phyloP scores from a whole-genome alignment of 1,140 invertebrate genomes.

The Hyles euphorbiae region DNA sequence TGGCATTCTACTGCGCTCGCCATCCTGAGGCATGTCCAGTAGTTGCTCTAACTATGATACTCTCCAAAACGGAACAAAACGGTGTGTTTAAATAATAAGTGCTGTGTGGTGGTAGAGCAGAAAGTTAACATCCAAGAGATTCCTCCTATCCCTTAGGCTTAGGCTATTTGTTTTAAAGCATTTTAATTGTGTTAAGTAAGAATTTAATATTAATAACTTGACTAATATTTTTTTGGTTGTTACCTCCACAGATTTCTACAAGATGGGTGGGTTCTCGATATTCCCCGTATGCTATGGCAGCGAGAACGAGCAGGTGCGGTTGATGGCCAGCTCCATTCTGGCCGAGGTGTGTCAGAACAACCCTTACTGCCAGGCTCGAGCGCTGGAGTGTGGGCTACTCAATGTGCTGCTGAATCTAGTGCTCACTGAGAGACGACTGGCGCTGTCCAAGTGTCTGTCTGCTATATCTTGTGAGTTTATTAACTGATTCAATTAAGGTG shows the following conservation, averaged over 20 bases:
- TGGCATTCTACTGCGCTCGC: no score
- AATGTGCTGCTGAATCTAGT: conserved; percentile 80
- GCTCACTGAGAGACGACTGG: conserved; percentile 77
- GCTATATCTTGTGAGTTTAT: conserved; percentile 83
- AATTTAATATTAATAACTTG: neutral
- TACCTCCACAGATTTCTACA: conserved; percentile 89
- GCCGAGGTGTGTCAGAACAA: conserved; percentile 88
- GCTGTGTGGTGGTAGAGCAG: no score
- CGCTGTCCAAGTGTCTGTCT: conserved; percentile 82
- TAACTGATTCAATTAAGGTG: no score
- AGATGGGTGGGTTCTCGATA: conserved; percentile 85
- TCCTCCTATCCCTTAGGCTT: no score
- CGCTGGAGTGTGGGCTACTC: conserved; percentile 79
- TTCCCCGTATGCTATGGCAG: conserved; percentile 81
- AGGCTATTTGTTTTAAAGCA: no score
- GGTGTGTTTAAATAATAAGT: no score
- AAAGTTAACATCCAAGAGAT: no score
- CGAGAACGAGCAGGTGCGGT: conserved; percentile 77
- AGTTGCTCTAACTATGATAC: no score
- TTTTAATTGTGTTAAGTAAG: no score
- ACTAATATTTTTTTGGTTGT: conserved; percentile 27
- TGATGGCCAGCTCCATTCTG: conserved; percentile 80
- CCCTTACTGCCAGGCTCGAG: conserved; percentile 82
- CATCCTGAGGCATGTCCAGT: no score
- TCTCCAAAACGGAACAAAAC: no score